phyloP scores from a whole-genome alignment of 2,888 invertebrate genomes.

The Thelaira solivaga region DNA sequence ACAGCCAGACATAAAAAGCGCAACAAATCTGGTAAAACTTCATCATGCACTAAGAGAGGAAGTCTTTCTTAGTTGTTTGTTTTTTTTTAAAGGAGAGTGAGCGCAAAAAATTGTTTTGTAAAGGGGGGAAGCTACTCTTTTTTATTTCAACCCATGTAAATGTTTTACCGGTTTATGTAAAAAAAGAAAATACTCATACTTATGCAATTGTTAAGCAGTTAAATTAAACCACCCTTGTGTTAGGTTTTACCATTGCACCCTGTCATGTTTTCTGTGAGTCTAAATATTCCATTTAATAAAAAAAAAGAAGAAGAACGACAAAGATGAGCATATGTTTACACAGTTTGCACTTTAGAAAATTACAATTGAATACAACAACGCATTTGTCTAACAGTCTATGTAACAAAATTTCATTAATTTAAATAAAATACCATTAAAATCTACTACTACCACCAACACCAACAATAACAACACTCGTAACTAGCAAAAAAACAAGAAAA shows the following conservation, averaged over 20 bases:
- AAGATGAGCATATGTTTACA: constrained; percentile 61
- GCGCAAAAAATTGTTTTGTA: too few relatives aligned
- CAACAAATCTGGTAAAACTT: constrained; percentile 56
- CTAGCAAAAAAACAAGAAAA: too few relatives aligned
- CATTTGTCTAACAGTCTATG: constrained; percentile 19
- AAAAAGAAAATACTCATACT: too few relatives aligned
- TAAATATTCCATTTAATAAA: not conserved
- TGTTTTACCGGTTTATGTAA: constrained; percentile 32
- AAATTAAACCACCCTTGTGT: constrained; percentile 11
- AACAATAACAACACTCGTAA: not conserved
- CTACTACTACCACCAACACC: constrained; percentile 30
- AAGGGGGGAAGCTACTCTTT: not conserved
- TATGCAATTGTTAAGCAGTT: not conserved
- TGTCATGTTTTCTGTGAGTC: not conserved
- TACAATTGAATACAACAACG: constrained; percentile 28
- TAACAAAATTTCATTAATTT: constrained; percentile 61
- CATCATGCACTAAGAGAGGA: not conserved
- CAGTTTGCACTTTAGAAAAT: constrained; percentile 62
- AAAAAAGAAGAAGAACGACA: not conserved
- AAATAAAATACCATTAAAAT: constrained; percentile 47
- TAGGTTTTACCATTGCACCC: constrained; percentile 9
- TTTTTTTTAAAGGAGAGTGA: not conserved
- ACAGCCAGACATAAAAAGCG: constrained; percentile 51
- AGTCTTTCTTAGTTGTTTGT: too few relatives aligned
- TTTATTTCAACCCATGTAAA: constrained; percentile 41